A percentile compares a stretch with the other conserved stretches of the same genome.
Conservation (phyloP, 2,888 invertebrate species). For the Tupiocoris notatus region DNA sequence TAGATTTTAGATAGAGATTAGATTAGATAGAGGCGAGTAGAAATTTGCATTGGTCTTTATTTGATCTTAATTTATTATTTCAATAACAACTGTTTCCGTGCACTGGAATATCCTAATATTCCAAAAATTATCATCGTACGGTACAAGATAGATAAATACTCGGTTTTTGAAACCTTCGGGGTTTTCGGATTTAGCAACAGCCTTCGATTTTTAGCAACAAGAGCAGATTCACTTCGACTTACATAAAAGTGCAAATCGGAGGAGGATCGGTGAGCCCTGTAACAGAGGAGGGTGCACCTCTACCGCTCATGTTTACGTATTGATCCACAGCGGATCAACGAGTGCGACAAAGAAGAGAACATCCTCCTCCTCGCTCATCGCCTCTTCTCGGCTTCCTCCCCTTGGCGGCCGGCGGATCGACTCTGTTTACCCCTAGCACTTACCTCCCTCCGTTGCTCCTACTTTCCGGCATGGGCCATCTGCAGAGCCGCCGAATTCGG, state of each 20-base stretch:
- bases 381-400: conserved; percentile 14
- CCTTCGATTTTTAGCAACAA: too few species aligned
- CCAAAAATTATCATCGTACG: too few species aligned
- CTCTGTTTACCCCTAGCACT: conserved; percentile 23
- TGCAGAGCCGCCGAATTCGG: background rate
- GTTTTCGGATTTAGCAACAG: too few species aligned
- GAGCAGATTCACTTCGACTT: conserved; percentile 27
- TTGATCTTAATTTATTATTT: too few species aligned
- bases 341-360: background rate
- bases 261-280: background rate
- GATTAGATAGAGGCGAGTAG: too few species aligned
- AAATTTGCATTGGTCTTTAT: too few species aligned
- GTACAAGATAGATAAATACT: too few species aligned
- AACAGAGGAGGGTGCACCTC: background rate
- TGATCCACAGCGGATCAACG: conserved; percentile 15
- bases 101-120: too few species aligned
- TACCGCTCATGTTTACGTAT: conserved; percentile 37
- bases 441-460: background rate
- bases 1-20: too few species aligned
- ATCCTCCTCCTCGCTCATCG: conserved; percentile 1
- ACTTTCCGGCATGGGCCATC: background rate
- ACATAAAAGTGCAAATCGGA: conserved; percentile 19
- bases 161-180: too few species aligned
- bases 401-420: conserved; percentile 23
- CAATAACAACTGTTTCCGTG: too few species aligned